These are phyloP conservation scores for Volucella inflata DNA, from an alignment of 2,888 invertebrate species.

Conservation along the genomic window DNA sequence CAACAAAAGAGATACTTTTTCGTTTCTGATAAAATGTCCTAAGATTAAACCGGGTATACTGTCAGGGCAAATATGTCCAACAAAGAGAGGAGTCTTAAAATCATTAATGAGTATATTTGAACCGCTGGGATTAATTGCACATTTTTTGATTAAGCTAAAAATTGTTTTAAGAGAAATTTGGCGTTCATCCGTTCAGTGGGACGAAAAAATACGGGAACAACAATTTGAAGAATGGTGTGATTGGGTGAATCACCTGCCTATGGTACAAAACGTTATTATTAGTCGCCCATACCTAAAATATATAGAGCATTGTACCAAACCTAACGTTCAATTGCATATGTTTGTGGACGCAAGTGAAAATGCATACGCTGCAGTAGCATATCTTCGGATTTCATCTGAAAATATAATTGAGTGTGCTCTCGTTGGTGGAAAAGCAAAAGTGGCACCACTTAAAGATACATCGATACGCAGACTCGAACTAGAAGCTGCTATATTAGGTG, in stretches of 20 bases:
- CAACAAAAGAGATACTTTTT: neutral
- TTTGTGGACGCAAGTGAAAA: neutral
- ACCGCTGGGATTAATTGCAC: constrained; percentile 18
- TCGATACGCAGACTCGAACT: constrained; percentile 12
- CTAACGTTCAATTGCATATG: neutral
- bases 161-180: too few species aligned
- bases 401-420: neutral
- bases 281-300: neutral
- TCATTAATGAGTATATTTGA: constrained; percentile 25
- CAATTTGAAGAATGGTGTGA: constrained; percentile 14
- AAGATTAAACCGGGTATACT: neutral
- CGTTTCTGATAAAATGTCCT: neutral
- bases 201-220: neutral
- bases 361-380: constrained; percentile 20
- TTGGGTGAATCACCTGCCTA: too few species aligned
- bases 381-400: constrained; percentile 22
- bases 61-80: neutral
- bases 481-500: constrained; percentile 15
- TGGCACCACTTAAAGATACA: constrained; percentile 5
- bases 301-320: neutral
- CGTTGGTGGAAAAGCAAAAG: constrained; percentile 26
- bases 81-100: neutral
- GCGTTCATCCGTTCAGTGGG: constrained; percentile 1
- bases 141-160: too few species aligned
- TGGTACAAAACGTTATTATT: constrained; percentile 2